Base-by-base conservation (phyloP, 2,797 vertebrate species). In the Characodon lateralis region DNA sequence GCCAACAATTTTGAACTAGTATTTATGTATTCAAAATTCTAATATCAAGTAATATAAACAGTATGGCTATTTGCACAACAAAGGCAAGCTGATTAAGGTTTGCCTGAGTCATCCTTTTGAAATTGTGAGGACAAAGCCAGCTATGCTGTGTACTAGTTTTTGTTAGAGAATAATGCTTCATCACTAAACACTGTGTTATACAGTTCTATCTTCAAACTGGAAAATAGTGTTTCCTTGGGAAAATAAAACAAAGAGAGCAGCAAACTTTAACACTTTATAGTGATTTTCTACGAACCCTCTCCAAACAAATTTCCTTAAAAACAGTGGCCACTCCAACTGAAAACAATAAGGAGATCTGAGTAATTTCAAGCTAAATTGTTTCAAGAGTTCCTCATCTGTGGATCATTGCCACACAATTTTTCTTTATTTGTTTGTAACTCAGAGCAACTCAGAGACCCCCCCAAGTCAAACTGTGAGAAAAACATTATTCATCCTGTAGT, bases 21-120 rank as follows among this genome's bases (percentile, higher is more conserved):
- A 85, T 91, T 83, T 85, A 80, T 85, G 55, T 71, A 22, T 80
- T 81, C 76, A 74, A 55, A 71, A 75, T 83, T 71, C 18, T 13
- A 59, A 4, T 74, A 71, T 26, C 71, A 82, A 3, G 31, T 2
- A 73, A 66, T 73, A 28, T 58, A 53, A 74, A 46, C 26, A 56
- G 66, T 78, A 26, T 13, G 46, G 53, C 55, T 41, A 12, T 55
- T 69, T 39, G 22, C 71, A 56, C 20, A 39, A 48, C 71, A 73
- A 76, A 53, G 66, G 24, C 9, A n/a, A 22, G 74, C 72, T 74
- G 50, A 83, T 80, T 77, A 73, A 31, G 24, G 6, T 72, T 76
- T 41, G 51, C 69, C 56, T 80, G 83, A 83, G 35, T 63, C 59
- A 63, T 20, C 48, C 69, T 78, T 74, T 78, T 22, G 77, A 76